Evolutionary conservation across 2,888 invertebrate genomes (phyloP), one percentile per base, ranked within the genome.

Genomic region (Xestia sexstrigata): DNA sequence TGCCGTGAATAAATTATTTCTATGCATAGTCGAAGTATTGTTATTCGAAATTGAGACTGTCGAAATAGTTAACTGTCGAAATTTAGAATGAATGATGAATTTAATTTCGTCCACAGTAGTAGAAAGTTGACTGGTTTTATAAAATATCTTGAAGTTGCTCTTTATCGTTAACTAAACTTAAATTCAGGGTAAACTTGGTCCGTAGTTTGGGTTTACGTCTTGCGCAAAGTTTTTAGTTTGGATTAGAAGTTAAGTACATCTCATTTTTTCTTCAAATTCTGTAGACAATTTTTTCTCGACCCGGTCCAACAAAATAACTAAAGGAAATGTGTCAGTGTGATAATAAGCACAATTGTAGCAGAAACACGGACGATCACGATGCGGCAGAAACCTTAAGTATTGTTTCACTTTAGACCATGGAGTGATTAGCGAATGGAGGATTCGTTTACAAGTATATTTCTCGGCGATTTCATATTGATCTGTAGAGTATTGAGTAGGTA

Each of bases 271-370:
- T 49, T 9, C 23, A 62, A 30, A 62, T 55, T 42, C 47, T 35
- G 52, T 47, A n/a, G 11, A 52, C 26, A 0, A 6, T n/a, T 72
- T 82, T 83, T 74, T 6, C 20, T 62, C 20, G 42, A 8, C 49
- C 4, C 30, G 4, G 35, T 73, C 74, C 69, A 45, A 60, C 42
- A 77, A 75, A 49, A 76, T 70, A 74, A 80, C 69, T 76, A 76
- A 84, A 89, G 74, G 72, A 87, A 87, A 85, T 83, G 74, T 87
- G 79, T 80, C 81, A 81, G 74, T 70, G 70, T 71, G 60, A 78
- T 89, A 89, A 89, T 89, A 87, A 82, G 89, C 89, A 82, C 86
- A 88, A 89, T 89, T 81, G 70, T 68, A 77, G 71, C 71, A 74
- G 78, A 84, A 89, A 82, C 89, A 89, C 89, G 89, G 81, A 79